These are phyloP conservation scores for Papilio gigon DNA, from an alignment of 2,888 invertebrate genomes.

Conservation along the genomic window DNA sequence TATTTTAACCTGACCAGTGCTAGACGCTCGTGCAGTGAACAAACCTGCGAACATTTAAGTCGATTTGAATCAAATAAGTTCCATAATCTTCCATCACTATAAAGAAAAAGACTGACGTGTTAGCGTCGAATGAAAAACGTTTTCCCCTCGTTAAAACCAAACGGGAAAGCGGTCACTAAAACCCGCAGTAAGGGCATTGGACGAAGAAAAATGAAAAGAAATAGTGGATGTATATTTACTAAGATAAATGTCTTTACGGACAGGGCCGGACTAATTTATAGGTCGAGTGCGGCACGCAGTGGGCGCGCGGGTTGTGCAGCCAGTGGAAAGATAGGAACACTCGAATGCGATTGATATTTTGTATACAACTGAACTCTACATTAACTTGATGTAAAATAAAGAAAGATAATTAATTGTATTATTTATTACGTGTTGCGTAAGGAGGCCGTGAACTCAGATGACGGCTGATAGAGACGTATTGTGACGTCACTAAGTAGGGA, in stretches of 20 bases:
- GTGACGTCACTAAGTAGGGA: too few relatives aligned
- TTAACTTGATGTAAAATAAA: neutral
- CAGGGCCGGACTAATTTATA: slow-evolving; percentile 25
- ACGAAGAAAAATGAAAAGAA: slow-evolving; percentile 34
- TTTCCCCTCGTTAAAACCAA: neutral
- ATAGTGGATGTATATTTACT: slow-evolving; percentile 29
- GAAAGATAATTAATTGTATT: too few relatives aligned
- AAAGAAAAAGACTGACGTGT: neutral
- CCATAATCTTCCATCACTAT: neutral
- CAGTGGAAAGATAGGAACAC: slow-evolving; percentile 32
- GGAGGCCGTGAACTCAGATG: too few relatives aligned
- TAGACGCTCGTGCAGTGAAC: too few relatives aligned
- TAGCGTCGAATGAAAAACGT: slow-evolving; percentile 7
- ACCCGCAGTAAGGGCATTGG: slow-evolving; percentile 8
- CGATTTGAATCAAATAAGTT: neutral
- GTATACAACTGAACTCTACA: neutral
- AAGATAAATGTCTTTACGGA: slow-evolving; percentile 16
- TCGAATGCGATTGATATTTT: slow-evolving; percentile 18
- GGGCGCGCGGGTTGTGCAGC: slow-evolving; percentile 32
- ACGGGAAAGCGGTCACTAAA: slow-evolving; percentile 9
- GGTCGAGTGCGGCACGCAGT: slow-evolving; percentile 9
- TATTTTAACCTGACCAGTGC: too few relatives aligned
- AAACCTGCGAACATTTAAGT: too few relatives aligned
- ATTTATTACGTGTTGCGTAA: too few relatives aligned
- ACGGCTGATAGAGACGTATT: too few relatives aligned